Base-by-base conservation (phyloP, 2,797 vertebrate genomes). In the Phylloscopus collybita region DNA sequence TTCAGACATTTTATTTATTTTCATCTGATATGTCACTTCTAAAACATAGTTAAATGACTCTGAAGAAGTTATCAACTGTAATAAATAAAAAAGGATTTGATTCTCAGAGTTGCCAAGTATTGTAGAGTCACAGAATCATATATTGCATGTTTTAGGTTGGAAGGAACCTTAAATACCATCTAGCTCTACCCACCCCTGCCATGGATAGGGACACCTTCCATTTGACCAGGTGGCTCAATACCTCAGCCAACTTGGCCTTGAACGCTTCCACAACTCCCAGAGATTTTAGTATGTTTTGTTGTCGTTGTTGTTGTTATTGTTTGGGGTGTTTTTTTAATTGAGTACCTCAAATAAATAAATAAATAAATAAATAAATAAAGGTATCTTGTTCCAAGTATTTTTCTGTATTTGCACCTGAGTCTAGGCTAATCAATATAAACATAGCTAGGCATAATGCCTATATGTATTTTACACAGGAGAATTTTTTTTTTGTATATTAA, bases 1-100 rank as follows among this genome's bases (percentile, higher is more conserved):
- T 86, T 87, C 47, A 71, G 66, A n/a, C 13, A 79, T 90, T 94
- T 97, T 75, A 82, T 79, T 90, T 75, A 42, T 89, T 94, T 81
- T 93, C 34, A 72, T 90, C 62, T 79, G 34, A 62, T 69, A 91
- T 54, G 30, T 86, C 34, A 84, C 84, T 97, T 97, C 94, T 57
- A 85, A 95, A 97, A 60, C 27, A 62, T 47, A 88, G 30, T 51
- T 93, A 94, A 94, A 79, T 54, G 5, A 19, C 49, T 91, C 47
- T 90, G 49, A 87, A 88, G 50, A 70, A 78, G 27, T 45, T 80
- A 73, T 25, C 47, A 86, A 49, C 40, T 78, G 16, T 71, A 88
- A 69, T 86, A 92, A 90, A 87, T 80, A 78, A 88, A 78, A 49
- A 51, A 51, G 32, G 6, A 42, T 29, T 67, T 82, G 25, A 56